phyloP scores from a whole-genome alignment of 2,113 vertebrate genomes.

The Pomatostomus ruficeps region DNA sequence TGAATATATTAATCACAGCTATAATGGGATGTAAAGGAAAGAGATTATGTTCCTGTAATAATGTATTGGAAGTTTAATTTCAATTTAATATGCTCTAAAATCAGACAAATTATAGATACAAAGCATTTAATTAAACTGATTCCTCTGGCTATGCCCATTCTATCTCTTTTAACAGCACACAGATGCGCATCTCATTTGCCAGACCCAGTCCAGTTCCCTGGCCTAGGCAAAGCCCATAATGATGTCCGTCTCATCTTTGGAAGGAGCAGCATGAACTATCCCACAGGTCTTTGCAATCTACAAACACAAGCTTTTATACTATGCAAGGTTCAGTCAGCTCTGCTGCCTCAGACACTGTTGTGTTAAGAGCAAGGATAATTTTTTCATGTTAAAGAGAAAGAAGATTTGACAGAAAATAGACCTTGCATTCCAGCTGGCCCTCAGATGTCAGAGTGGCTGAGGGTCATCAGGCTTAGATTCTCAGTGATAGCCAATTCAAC shows the following conservation, averaged over 20 bases:
- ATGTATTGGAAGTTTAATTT: slow-evolving; percentile 32
- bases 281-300: background rate
- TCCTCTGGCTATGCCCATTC: background rate
- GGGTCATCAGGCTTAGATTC: background rate
- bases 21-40: slow-evolving; percentile 36
- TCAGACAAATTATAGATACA: background rate
- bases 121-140: slow-evolving; percentile 31
- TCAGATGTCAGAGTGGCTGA: background rate
- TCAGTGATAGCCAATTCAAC: background rate
- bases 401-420: background rate
- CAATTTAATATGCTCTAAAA: slow-evolving; percentile 32
- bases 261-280: background rate
- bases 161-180: background rate
- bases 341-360: background rate
- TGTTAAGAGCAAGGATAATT: background rate
- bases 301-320: background rate
- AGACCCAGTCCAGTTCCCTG: background rate
- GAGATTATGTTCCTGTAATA: slow-evolving; percentile 10
- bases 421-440: background rate
- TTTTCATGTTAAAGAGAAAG: background rate
- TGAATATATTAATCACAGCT: slow-evolving; percentile 33
- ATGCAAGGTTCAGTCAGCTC: background rate
- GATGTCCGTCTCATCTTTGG: background rate
- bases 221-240: background rate
- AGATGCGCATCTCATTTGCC: background rate